Conservation (phyloP, 64 coral and sea anemone genomes). For the Orbicella faveolata region DNA sequence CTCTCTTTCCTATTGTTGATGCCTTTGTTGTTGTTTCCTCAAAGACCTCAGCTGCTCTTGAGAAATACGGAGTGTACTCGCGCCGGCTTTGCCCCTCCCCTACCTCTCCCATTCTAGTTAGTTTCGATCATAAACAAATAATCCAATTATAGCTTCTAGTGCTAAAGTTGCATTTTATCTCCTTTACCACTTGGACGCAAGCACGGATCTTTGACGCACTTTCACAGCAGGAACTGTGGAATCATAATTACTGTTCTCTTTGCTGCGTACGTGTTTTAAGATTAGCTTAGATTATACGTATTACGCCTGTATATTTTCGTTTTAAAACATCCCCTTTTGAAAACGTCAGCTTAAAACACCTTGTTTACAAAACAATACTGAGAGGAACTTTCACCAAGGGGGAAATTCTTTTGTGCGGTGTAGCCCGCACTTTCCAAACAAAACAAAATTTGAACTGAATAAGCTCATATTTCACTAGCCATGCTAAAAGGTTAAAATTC, state of each 20-base stretch:
- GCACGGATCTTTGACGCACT: not conserved
- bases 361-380: not conserved
- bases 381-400: not conserved
- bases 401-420: not conserved
- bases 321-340: not conserved
- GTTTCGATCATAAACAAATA: too few relatives aligned
- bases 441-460: not conserved
- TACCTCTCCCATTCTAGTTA: too few relatives aligned
- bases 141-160: too few relatives aligned
- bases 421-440: constrained; percentile 1
- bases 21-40: too few relatives aligned
- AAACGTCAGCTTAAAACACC: not conserved
- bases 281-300: too few relatives aligned
- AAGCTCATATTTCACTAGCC: not conserved
- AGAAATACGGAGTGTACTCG: too few relatives aligned
- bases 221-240: not conserved
- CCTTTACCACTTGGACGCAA: not conserved
- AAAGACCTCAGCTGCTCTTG: too few relatives aligned
- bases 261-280: not conserved
- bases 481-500: too few relatives aligned
- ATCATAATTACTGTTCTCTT: not conserved
- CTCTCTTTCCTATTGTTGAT: too few relatives aligned
- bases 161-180: too few relatives aligned
- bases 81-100: too few relatives aligned
- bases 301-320: too few relatives aligned